These are phyloP conservation scores for Molossus alvarezi DNA, from an alignment of 2,797 vertebrate genomes.

Conservation along the genomic window DNA sequence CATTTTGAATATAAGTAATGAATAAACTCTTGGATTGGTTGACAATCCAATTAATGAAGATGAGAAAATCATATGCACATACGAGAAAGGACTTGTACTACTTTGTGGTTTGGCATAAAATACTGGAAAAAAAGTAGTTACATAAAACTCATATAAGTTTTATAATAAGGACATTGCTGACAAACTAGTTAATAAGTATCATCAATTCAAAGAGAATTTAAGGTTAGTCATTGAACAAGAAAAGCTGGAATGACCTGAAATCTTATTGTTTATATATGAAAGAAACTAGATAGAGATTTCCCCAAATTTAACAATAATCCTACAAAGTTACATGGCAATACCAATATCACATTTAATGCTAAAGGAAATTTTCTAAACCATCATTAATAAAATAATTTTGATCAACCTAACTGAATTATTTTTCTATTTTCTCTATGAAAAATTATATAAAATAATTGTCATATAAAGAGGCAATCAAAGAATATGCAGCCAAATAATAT, in stretches of 20 bases:
- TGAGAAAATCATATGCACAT: conserved; percentile 40
- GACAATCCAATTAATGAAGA: conserved; percentile 4
- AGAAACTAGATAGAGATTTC: conserved; percentile 52
- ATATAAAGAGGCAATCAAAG: conserved; percentile 42
- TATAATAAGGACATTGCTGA: background rate
- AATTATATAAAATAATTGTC: conserved; percentile 50
- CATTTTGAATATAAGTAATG: conserved; percentile 23
- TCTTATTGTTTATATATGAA: background rate
- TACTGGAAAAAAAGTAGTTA: background rate
- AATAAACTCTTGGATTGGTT: background rate
- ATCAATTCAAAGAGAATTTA: conserved; percentile 42
- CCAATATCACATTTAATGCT: conserved; percentile 1
- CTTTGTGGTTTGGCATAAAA: conserved; percentile 22
- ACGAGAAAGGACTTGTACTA: background rate
- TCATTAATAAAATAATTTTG: conserved; percentile 33
- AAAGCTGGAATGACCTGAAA: conserved; percentile 46
- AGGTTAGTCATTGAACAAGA: conserved; percentile 45
- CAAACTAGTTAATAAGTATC: background rate
- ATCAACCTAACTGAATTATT: background rate
- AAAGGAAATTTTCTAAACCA: conserved; percentile 32
- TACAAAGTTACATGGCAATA: conserved; percentile 25
- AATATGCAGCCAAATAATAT: background rate
- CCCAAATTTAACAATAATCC: conserved; percentile 13
- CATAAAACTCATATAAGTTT: background rate
- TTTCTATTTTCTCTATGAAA: conserved; percentile 20